Percentiles rank a stretch among this genome's conserved stretches.
These are phyloP conservation scores for Rhynchophorus ferrugineus DNA, from an alignment of 1,140 invertebrate genomes.

Conservation along the genomic window DNA sequence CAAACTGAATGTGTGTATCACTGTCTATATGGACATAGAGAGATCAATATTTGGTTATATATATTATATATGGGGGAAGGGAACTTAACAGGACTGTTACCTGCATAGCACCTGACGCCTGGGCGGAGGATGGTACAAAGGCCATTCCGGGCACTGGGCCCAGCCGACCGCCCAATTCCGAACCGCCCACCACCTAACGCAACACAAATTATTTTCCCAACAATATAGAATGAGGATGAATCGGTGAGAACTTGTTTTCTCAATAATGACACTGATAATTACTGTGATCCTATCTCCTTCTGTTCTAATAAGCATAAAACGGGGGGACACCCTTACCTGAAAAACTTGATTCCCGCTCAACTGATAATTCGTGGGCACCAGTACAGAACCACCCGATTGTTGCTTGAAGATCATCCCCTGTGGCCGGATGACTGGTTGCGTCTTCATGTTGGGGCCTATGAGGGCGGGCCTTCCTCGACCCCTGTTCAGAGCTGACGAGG, in stretches of 20 bases:
- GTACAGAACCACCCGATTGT: conserved; percentile 46
- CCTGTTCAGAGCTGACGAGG: conserved; percentile 28
- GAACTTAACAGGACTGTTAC: conserved; percentile 6
- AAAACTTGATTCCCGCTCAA: conserved; percentile 54
- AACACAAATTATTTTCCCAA: too few relatives aligned
- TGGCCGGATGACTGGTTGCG: conserved; percentile 26
- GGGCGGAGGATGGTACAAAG: conserved; percentile 42
- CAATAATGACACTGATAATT: background rate
- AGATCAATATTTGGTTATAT: too few relatives aligned
- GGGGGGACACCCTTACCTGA: conserved; percentile 55
- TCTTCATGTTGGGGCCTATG: conserved; percentile 20
- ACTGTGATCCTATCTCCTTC: background rate
- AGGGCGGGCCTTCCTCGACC: conserved; percentile 41
- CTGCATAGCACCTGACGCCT: conserved; percentile 9
- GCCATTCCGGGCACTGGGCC: conserved; percentile 43
- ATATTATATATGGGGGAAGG: too few relatives aligned
- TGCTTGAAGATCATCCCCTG: conserved; percentile 51
- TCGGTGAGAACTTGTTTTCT: background rate
- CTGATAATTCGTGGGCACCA: conserved; percentile 53
- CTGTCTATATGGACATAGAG: too few relatives aligned
- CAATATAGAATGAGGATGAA: background rate
- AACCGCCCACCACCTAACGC: conserved; percentile 41
- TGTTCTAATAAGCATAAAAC: background rate
- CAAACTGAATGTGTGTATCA: too few relatives aligned
- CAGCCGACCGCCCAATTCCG: conserved; percentile 40